Conservation (phyloP, 23 tunicate species). For the Styela plicata region DNA sequence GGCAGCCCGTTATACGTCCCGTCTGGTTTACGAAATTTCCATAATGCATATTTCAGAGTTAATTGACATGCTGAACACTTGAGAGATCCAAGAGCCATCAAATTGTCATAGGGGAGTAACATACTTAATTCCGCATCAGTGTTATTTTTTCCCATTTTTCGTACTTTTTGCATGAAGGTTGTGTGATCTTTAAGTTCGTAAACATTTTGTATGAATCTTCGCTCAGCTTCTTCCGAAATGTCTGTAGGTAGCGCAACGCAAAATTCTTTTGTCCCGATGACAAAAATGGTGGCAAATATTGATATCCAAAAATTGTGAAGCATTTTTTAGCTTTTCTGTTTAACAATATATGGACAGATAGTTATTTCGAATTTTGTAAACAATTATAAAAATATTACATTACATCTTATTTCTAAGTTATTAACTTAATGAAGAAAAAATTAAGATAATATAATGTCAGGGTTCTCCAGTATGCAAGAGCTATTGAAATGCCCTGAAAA, state of each 20-base stretch:
- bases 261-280: background rate
- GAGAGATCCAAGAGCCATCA: background rate
- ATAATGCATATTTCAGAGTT: slow-evolving; percentile 43
- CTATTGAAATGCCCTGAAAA: no score
- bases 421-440: no score
- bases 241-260: background rate
- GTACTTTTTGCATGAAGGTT: background rate
- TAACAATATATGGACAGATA: no score
- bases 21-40: slow-evolving; percentile 70
- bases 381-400: no score
- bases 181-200: background rate
- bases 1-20: slow-evolving; percentile 64
- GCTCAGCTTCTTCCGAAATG: background rate
- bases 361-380: no score
- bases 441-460: no score
- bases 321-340: no score
- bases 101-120: slow-evolving; percentile 1
- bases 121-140: background rate
- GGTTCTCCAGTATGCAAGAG: no score
- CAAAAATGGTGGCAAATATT: background rate
- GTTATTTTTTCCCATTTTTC: background rate
- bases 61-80: slow-evolving; percentile 57
- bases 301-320: no score
- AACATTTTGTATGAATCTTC: background rate
- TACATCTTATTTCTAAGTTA: no score